Evolutionary conservation across 2,888 invertebrate species (phyloP).

Genomic region (Parnassius apollo): DNA sequence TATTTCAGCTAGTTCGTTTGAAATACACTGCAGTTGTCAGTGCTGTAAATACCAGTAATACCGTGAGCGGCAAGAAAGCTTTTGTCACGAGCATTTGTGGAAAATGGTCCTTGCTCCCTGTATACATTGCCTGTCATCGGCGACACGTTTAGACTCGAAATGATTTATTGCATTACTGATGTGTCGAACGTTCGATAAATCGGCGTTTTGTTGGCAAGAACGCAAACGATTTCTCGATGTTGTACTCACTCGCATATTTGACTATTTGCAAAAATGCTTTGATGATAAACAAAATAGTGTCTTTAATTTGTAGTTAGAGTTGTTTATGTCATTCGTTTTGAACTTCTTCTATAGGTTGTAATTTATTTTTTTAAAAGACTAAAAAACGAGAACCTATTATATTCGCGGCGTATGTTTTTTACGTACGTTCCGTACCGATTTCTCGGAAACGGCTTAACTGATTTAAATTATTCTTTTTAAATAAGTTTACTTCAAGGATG

Average conservation of each 20-base stretch:
- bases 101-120: constrained; percentile 36
- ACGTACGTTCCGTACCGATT: too few relatives aligned
- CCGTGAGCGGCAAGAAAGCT: constrained; percentile 38
- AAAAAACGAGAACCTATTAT: too few relatives aligned
- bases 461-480: too few relatives aligned
- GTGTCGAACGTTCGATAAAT: constrained; percentile 41
- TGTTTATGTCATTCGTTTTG: too few relatives aligned
- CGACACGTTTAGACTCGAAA: constrained; percentile 50
- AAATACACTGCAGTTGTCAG: constrained; percentile 50
- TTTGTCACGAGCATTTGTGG: constrained; percentile 47
- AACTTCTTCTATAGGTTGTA: too few relatives aligned
- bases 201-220: constrained; percentile 17
- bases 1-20: constrained; percentile 30
- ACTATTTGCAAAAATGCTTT: neutral
- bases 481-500: too few relatives aligned
- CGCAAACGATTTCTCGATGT: constrained; percentile 20
- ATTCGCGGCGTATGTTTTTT: too few relatives aligned
- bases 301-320: neutral
- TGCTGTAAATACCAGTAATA: constrained; percentile 46
- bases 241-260: constrained; percentile 26
- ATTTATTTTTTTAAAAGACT: too few relatives aligned
- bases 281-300: neutral
- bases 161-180: constrained; percentile 59
- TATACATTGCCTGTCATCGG: constrained; percentile 36
- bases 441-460: too few relatives aligned